Base-by-base conservation (phyloP, 2,113 vertebrate species). In the Loxodonta africana region DNA sequence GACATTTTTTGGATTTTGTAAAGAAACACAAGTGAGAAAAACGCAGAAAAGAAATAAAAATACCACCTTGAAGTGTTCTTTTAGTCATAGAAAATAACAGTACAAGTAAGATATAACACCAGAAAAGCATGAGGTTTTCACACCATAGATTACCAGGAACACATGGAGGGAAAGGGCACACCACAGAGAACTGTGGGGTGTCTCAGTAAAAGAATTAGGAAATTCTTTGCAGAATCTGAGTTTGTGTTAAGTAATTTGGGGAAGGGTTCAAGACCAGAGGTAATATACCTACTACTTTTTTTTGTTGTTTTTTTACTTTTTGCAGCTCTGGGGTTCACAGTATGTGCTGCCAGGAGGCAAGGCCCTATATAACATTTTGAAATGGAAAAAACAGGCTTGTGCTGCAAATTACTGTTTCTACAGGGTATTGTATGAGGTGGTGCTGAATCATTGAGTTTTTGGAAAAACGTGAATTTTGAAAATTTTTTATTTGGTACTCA, bases 1-100 rank as follows among this genome's bases (percentile, higher is more conserved):
- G 67, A 25, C 33, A 92, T 62, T 48, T 53, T 91, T 77, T 65
- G 51, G 12, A 23, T 93, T 93, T 67, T 41, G 73, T 65, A 73
- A 87, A 84, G 71, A 65, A 81, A 28, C 23, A 53, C 63, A 91
- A 17, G 57, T 15, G 57, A 93, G 78, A 48, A 87, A 93, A 95
- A 82, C 44, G 4, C 28, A 89, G 37, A 53, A 88, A 88, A 81
- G 12, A 12, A 76, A 74, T 18, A 53, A n/a, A 26, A 60, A 60
- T 92, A 82, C 62, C 62, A 25, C 12, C 37, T 0, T 46, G 80
- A 73, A 46, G 18, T 30, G 23, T 73, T 95, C 33, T 83, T 44
- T 88, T 86, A 81, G 48, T 86, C 80, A 80, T 6, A 76, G 74
- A 57, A 86, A 89, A 37, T 48, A 84, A 81, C 4, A 15, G 12